Evolutionary conservation across 2,113 vertebrate species (phyloP), one percentile per base, ranked within the genome.

Genomic region (Scortum barcoo): DNA sequence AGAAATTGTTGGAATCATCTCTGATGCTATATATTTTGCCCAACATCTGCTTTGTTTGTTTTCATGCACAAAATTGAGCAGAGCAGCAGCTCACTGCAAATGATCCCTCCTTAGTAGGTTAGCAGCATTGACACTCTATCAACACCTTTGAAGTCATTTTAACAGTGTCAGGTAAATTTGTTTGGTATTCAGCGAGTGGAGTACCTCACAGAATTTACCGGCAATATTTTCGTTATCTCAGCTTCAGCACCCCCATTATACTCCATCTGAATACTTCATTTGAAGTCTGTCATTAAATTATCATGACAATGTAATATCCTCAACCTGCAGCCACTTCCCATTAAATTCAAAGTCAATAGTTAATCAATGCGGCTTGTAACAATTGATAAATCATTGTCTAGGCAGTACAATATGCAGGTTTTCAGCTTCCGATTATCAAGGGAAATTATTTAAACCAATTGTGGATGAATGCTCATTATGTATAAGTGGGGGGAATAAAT

Each of bases 1-100:
- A 87, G 28, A 75, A 76, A 88, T 81, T 84, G 78, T 72, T 80
- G 78, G 72, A 87, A 86, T 88, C 51, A 57, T 81, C 69, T 66
- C 73, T 79, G 83, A 82, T 60, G 42, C 33, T 58, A 53, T 53
- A 71, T 83, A 42, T 87, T 88, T 72, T 9, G 36, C 62, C 69
- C 62, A 67, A 77, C 84, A 81, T 80, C 22, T 89, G 78, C 76
- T 70, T 74, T 77, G 72, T 72, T 86, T 85, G 61, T 80, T 83
- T 76, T 53, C 13, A 42, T n/a, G 40, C 62, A 51, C 36, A 56
- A n/a, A 76, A 67, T 28, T 58, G 58, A 81, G 54, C 5, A 2
- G 26, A 54, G 72, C 44, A 20, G 28, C 44, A 53, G 58, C 51
- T 80, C 14, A 28, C 30, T 33, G 50, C 33, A 75, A 54, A 62